Evolutionary conservation across 2,888 invertebrate genomes (phyloP).

Genomic region (Drosophila tripunctata): DNA sequence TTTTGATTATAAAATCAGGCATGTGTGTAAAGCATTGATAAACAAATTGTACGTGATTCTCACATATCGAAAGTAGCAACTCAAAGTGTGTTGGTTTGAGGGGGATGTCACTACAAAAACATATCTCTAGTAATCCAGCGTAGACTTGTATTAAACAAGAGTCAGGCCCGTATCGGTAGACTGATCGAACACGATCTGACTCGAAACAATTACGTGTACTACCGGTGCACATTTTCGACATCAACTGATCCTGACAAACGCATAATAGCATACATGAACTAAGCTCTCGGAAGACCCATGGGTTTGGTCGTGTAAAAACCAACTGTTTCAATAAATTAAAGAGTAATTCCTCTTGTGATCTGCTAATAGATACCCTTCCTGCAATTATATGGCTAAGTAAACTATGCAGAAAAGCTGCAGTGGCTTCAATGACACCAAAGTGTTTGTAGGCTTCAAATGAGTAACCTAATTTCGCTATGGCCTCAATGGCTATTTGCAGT

Average conservation of each 20-base stretch:
- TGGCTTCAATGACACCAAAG: constrained; percentile 79
- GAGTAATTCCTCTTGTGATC: constrained; percentile 51
- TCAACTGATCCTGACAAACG: constrained; percentile 37
- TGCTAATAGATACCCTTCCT: background rate
- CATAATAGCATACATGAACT: constrained; percentile 67
- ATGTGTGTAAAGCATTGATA: constrained; percentile 75
- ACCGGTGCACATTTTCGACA: constrained; percentile 67
- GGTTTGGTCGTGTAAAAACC: constrained; percentile 78
- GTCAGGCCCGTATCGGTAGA: constrained; percentile 77
- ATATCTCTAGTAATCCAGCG: constrained; percentile 76
- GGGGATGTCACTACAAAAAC: constrained; percentile 68
- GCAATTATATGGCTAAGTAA: constrained; percentile 38
- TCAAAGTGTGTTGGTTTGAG: constrained; percentile 66
- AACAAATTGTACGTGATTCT: constrained; percentile 78
- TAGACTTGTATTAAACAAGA: constrained; percentile 82
- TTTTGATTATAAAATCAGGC: constrained; percentile 74
- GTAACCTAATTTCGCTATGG: constrained; percentile 76
- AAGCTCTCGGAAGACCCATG: constrained; percentile 77
- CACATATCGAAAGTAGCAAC: constrained; percentile 70
- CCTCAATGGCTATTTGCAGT: constrained; percentile 75
- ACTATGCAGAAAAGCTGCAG: constrained; percentile 65
- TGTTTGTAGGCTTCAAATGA: constrained; percentile 78
- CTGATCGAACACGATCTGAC: constrained; percentile 73
- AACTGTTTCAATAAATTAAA: constrained; percentile 77
- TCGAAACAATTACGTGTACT: constrained; percentile 63